These are phyloP conservation scores for Adela reaumurella DNA, from an alignment of 2,888 invertebrate genomes.

Conservation along the genomic window DNA sequence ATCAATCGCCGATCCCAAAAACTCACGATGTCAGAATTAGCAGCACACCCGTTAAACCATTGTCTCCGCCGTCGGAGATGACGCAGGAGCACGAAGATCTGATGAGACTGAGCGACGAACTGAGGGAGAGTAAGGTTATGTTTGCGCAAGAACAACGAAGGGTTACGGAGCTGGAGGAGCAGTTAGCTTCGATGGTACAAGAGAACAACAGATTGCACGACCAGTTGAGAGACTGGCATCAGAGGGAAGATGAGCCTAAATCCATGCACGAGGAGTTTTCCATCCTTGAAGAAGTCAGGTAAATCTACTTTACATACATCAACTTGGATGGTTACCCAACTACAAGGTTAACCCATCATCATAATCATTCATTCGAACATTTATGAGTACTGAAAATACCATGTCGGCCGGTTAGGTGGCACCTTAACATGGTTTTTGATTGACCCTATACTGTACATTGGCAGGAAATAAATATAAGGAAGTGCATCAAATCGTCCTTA, in stretches of 20 bases:
- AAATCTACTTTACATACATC: too few species aligned
- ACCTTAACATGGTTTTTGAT: too few species aligned
- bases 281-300: constrained; percentile 83
- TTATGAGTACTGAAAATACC: too few species aligned
- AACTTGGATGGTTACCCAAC: too few species aligned
- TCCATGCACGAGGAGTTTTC: constrained; percentile 80
- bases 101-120: constrained; percentile 62
- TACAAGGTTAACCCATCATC: too few species aligned
- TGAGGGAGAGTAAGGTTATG: constrained; percentile 66
- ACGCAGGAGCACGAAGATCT: constrained; percentile 51
- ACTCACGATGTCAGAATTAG: constrained; percentile 24
- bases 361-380: too few species aligned
- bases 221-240: constrained; percentile 61
- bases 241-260: constrained; percentile 71
- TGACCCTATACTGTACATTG: too few species aligned
- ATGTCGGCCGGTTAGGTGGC: too few species aligned
- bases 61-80: constrained; percentile 43
- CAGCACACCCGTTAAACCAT: constrained; percentile 31
- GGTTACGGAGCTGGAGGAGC: constrained; percentile 73
- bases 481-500: too few species aligned
- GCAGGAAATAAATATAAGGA: too few species aligned
- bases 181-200: constrained; percentile 65
- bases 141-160: constrained; percentile 69
- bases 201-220: constrained; percentile 70
- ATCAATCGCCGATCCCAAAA: constrained; percentile 20